Base-by-base conservation (phyloP, 2,113 vertebrate genomes). In the Kryptolebias marmoratus region DNA sequence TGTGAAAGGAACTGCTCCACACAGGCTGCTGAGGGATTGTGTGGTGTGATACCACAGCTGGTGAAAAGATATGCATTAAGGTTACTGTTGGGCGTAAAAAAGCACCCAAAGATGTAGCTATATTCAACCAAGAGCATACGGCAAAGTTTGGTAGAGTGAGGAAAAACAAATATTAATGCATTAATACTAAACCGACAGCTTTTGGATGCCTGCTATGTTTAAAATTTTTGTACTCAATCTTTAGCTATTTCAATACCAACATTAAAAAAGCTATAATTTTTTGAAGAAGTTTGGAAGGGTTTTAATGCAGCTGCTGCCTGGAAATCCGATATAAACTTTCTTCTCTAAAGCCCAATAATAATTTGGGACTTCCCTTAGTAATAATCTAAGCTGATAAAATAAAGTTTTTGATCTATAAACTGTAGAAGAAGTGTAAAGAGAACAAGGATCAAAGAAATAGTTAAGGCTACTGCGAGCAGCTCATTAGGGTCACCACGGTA, bases 1-100 rank as follows among this genome's bases (percentile, higher is more conserved):
- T 93, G 92, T 95, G 95, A 96, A 95, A 94, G 94, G 92, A 94
- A 88, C 95, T 92, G 95, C 94, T 95, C 95, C 95, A 95, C 93
- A 93, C 94, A 95, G 94, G 81, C 78, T 75, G 84, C 83, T 74
- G 76, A 80, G 75, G 80, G 71, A 79, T 73, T 59, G 75, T 68
- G 85, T 80, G 39, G 58, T 78, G 68, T 70, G 63, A 68, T 76
- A 68, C 67, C 71, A 77, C 86, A 65, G 75, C 81, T 89, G 61
- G 5, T 47, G 74, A 64, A 77, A 62, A 76, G 64, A 71, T 54
- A 2, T 48, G 48, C 55, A 57, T 81, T 87, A 71, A 79, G 79
- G 74, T 81, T 74, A 6, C 42, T 76, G 70, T 81, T 73, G 44
- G 72, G 81, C 72, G 66, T 78, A 60, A 61, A 73, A 77, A 64